phyloP scores from a whole-genome alignment of 2,888 invertebrate species.

The Nomada hirtipes region DNA sequence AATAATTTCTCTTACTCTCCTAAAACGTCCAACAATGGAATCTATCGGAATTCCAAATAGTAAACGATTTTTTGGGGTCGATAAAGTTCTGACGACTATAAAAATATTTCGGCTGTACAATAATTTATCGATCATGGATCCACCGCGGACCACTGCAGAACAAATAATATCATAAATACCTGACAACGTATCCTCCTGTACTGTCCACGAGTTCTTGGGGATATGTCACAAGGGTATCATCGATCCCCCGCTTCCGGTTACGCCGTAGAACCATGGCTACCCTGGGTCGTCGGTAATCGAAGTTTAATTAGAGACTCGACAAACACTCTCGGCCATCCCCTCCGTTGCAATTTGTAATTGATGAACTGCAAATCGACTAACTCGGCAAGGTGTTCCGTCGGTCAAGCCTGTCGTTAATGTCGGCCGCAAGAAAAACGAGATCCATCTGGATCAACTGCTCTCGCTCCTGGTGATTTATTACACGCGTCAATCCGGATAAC shows the following conservation, averaged over 20 bases:
- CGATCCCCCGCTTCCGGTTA: background rate
- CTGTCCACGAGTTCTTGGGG: background rate
- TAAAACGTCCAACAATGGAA: background rate
- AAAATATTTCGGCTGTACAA: too few relatives aligned
- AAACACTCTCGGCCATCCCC: background rate
- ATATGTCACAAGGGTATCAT: background rate
- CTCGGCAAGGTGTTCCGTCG: slow-evolving; percentile 40
- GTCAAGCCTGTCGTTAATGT: slow-evolving; percentile 57
- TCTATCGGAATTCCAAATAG: background rate
- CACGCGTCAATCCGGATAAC: slow-evolving; percentile 60
- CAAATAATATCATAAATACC: too few relatives aligned
- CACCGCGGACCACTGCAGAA: too few relatives aligned
- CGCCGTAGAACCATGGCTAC: background rate
- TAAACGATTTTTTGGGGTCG: too few relatives aligned
- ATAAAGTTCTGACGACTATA: too few relatives aligned
- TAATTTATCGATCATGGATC: too few relatives aligned
- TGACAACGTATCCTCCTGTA: too few relatives aligned
- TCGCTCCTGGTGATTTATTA: slow-evolving; percentile 60
- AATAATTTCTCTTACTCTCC: background rate
- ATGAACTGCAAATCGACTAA: slow-evolving; percentile 59
- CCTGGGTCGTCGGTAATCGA: slow-evolving; percentile 6
- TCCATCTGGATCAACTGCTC: slow-evolving; percentile 51
- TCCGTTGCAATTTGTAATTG: slow-evolving; percentile 46
- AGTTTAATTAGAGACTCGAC: slow-evolving; percentile 35
- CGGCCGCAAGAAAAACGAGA: slow-evolving; percentile 52